These are phyloP conservation scores for Struthidea cinerea DNA, from an alignment of 2,113 vertebrate genomes.

Conservation along the genomic window DNA sequence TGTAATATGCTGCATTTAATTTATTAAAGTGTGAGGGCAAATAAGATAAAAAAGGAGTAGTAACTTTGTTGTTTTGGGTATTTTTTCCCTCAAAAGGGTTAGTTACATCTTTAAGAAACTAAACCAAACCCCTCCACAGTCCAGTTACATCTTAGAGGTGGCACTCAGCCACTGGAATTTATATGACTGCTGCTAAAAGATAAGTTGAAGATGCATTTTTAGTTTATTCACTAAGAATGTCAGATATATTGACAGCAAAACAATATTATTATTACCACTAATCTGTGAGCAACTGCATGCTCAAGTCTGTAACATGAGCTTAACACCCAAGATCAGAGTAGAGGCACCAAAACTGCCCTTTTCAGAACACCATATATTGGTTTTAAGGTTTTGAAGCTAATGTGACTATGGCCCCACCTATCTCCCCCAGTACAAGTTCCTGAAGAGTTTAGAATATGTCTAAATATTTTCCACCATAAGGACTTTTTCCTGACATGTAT, in stretches of 20 bases:
- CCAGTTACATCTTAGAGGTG: neutral
- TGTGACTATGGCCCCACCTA: neutral
- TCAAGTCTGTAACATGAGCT: neutral
- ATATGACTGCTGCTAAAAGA: neutral
- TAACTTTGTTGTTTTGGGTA: rapidly evolving
- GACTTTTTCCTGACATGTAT: neutral
- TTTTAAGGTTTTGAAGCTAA: neutral
- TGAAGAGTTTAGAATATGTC: neutral
- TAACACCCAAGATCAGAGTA: neutral
- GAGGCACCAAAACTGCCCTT: neutral
- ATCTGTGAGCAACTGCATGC: neutral
- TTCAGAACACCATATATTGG: neutral
- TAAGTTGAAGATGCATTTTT: neutral
- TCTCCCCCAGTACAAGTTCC: neutral
- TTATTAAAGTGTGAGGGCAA: neutral
- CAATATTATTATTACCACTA: neutral
- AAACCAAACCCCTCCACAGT: neutral
- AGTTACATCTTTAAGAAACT: neutral
- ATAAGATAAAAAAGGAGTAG: neutral
- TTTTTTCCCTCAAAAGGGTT: neutral
- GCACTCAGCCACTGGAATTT: neutral
- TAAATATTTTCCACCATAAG: neutral
- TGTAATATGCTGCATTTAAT: neutral
- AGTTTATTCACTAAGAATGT: neutral
- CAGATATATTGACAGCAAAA: neutral